A percentile compares a stretch with the other conserved stretches of the same genome.
Conservation (phyloP, 2,113 vertebrate species). For the Ochotona princeps region DNA sequence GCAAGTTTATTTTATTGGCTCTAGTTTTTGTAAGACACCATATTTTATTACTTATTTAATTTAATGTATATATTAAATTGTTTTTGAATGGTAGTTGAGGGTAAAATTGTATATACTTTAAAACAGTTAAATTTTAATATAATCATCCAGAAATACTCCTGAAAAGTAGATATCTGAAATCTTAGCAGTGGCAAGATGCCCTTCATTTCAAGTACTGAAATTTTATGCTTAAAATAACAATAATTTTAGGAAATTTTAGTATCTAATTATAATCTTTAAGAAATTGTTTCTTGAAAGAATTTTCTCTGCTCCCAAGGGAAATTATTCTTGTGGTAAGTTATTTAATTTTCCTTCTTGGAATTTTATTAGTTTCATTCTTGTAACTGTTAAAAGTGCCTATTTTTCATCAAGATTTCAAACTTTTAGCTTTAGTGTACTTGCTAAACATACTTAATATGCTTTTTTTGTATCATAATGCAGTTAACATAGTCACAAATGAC, state of each 20-base stretch:
- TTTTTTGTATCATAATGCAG: slow-evolving; percentile 22
- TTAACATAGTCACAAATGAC: slow-evolving; percentile 34
- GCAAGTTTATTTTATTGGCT: slow-evolving; percentile 1
- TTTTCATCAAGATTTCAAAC: background rate
- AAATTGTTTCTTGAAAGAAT: background rate
- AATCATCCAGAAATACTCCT: too few relatives aligned
- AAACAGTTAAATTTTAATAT: too few relatives aligned
- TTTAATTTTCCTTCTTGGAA: background rate
- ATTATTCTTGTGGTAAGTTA: background rate
- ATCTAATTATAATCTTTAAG: background rate
- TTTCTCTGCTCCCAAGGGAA: background rate
- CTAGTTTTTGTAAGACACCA: background rate
- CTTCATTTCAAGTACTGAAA: background rate
- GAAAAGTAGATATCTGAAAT: too few relatives aligned
- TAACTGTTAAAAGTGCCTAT: background rate
- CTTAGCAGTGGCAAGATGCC: too few relatives aligned
- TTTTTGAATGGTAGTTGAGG: background rate
- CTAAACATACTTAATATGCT: background rate
- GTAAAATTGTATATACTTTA: too few relatives aligned
- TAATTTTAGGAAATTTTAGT: background rate
- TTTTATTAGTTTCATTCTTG: slow-evolving; percentile 22
- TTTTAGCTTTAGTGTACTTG: slow-evolving; percentile 20
- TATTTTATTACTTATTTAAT: slow-evolving; percentile 18
- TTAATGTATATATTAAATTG: background rate
- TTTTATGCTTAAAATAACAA: slow-evolving; percentile 27